Percentiles rank a stretch among this genome's conserved stretches.
Evolutionary conservation across 2,113 vertebrate genomes (phyloP).

Genomic region (Oceanodroma tethys): DNA sequence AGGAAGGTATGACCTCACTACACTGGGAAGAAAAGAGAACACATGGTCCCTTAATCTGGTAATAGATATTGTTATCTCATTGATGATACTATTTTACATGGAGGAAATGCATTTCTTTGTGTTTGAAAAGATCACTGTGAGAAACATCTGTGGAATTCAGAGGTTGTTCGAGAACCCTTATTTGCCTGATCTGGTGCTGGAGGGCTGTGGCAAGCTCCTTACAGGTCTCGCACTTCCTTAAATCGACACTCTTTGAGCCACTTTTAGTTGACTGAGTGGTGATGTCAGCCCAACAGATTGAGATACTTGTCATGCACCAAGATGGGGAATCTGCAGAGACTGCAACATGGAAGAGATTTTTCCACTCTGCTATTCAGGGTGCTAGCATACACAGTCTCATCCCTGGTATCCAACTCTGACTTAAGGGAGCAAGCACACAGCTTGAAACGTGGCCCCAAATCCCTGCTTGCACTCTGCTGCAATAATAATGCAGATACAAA

Average conservation of each 20-base stretch:
- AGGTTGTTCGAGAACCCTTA: not conserved
- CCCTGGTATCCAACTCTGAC: not conserved
- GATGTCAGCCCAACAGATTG: not conserved
- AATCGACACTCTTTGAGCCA: rapidly evolving
- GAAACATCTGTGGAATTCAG: not conserved
- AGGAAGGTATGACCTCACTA: not conserved
- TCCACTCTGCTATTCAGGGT: not conserved
- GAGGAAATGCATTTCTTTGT: not conserved
- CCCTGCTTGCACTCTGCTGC: not conserved
- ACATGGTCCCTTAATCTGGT: not conserved
- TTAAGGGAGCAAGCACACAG: not conserved
- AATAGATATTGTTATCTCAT: not conserved
- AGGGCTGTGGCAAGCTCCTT: not conserved
- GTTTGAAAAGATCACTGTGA: not conserved
- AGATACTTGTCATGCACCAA: not conserved
- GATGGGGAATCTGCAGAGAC: not conserved
- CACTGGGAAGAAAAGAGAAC: not conserved
- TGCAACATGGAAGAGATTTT: not conserved
- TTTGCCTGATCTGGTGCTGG: not conserved
- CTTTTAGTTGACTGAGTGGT: not conserved
- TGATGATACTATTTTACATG: not conserved
- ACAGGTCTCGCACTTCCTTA: not conserved
- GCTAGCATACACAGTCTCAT: not conserved
- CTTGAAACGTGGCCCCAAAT: not conserved
- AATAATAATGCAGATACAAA: not conserved